Evolutionary conservation across 1,140 invertebrate genomes (phyloP).

Genomic region (Saccostrea echinata): DNA sequence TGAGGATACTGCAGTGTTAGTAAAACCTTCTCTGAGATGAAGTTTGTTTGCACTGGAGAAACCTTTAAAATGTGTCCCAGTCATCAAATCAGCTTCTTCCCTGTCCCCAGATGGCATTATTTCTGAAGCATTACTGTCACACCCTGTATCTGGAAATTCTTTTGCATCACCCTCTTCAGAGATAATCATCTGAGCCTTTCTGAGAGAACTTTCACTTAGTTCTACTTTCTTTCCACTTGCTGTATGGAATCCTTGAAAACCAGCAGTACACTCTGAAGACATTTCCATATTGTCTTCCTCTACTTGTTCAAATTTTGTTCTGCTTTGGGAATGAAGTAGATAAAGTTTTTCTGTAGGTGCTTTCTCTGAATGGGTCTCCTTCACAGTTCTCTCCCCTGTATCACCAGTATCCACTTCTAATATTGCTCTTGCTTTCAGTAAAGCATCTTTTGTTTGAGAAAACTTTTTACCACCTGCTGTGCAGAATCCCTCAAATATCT

Average conservation of each 20-base stretch:
- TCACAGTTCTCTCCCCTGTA: background rate
- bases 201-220: slow-evolving; percentile 59
- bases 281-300: background rate
- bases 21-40: background rate
- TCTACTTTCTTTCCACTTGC: slow-evolving; percentile 53
- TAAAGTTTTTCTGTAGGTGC: background rate
- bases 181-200: slow-evolving; percentile 48
- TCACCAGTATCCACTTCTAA: slow-evolving; percentile 10
- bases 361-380: background rate
- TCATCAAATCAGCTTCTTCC: background rate
- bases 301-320: background rate
- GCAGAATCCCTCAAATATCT: slow-evolving; percentile 50
- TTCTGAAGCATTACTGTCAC: background rate
- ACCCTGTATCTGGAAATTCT: background rate
- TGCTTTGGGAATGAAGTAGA: background rate
- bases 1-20: background rate
- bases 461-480: slow-evolving; percentile 55
- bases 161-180: background rate
- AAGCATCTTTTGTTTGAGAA: slow-evolving; percentile 26
- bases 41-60: background rate
- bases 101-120: background rate
- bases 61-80: background rate
- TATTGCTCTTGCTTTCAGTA: slow-evolving; percentile 35
- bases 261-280: background rate
- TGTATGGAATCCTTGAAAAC: slow-evolving; percentile 49